Base-by-base conservation (phyloP, 37 sponge, comb jelly and placozoan genomes). In the Geodia barretti region DNA sequence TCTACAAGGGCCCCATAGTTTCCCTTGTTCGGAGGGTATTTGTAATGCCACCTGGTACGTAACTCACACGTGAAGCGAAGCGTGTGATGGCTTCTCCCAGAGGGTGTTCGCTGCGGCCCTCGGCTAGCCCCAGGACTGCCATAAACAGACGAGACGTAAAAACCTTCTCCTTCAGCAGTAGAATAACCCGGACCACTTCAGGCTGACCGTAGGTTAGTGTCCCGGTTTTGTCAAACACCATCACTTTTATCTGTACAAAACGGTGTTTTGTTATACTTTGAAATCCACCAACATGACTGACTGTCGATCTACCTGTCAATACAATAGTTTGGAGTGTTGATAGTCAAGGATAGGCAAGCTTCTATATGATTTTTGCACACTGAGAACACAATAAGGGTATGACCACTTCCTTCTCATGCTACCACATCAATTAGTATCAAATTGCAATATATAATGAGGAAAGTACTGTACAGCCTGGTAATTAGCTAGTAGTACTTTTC, bases 181-280 rank as follows among this genome's bases (percentile, higher is more conserved):
- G 61, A 20, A 71, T 35, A 17, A 83, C 42, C 21, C 40, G 47
- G 60, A 72, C 79, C 14, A 94, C 95, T 30, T 37, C 54, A 23
- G 91, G 95, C 36, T 83, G 76, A 30, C 95, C 91, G 54, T 77
- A 68, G 14, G 95, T 94, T 25, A 94, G 64, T 29, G 95, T 94
- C 0, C 95, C 95, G 4, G 95, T 94, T 70, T 94, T 94, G 74
- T 94, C 95, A 75, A 94, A 94, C 24, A 94, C 86, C 36, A 87
- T 72, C 0, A 69, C 81, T 20, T 71, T 36, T 37, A 82, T 82
- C 87, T 86, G 54, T 14, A 47, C 14, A 14, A n/a, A n/a, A n/a
- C n/a, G n/a, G n/a, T n/a, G n/a, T n/a, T n/a, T n/a, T n/a, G n/a
- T n/a, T n/a, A n/a, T n/a, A n/a, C n/a, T n/a, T n/a, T n/a, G n/a